Evolutionary conservation across 1,140 invertebrate genomes (phyloP).

Genomic region (Zaprionus africanus): DNA sequence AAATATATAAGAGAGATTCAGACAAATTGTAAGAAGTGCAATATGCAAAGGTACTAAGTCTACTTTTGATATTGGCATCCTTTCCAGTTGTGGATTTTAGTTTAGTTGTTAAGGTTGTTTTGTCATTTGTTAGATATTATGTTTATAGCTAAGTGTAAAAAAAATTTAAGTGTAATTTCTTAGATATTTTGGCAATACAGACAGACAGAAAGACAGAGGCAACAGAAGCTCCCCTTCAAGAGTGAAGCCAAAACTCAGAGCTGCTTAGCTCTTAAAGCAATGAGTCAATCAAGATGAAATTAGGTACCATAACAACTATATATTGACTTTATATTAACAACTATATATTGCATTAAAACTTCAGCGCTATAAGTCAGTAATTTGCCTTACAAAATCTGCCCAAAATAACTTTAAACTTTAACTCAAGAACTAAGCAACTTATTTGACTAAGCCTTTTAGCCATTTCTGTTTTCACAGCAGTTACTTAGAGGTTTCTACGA

Average conservation of each 20-base stretch:
- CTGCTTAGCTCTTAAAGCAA: too few relatives aligned
- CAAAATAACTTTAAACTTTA: background rate
- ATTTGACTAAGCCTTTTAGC: background rate
- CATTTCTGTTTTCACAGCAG: background rate
- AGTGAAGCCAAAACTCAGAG: background rate
- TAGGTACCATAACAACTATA: background rate
- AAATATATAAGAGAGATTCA: background rate
- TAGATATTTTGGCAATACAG: too few relatives aligned
- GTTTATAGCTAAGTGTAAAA: too few relatives aligned
- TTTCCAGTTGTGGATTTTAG: too few relatives aligned
- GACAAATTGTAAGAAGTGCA: too few relatives aligned
- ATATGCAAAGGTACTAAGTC: background rate
- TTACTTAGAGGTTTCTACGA: background rate
- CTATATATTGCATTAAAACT: too few relatives aligned
- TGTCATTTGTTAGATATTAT: too few relatives aligned
- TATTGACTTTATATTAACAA: too few relatives aligned
- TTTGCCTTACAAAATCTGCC: background rate
- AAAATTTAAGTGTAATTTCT: background rate
- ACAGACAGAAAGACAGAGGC: background rate
- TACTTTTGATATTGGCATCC: too few relatives aligned
- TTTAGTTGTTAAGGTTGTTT: too few relatives aligned
- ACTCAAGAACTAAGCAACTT: background rate
- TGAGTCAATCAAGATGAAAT: background rate
- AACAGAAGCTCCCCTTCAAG: background rate
- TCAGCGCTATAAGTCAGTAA: background rate